Evolutionary conservation across 2,888 invertebrate species (phyloP).

Genomic region (Drosophila colorata): DNA sequence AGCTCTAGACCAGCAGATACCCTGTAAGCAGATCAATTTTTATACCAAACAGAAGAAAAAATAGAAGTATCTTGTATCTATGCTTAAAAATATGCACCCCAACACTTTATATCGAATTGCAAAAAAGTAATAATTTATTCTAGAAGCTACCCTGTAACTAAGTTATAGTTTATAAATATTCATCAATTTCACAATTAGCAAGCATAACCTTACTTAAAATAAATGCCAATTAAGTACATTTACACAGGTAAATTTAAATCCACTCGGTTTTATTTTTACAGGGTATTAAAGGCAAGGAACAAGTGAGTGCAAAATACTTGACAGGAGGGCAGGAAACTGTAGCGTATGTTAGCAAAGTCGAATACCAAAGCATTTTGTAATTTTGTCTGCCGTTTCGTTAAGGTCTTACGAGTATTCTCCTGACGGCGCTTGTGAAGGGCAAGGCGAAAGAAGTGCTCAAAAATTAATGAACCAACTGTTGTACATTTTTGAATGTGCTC

Average conservation of each 20-base stretch:
- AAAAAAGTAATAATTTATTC: too few species aligned
- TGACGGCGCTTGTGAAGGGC: constrained; percentile 42
- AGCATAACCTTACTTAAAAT: too few species aligned
- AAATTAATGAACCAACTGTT: constrained; percentile 77
- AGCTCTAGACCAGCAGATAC: not conserved
- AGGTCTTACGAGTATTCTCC: constrained; percentile 31
- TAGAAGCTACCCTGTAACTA: too few species aligned
- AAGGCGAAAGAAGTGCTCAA: constrained; percentile 47
- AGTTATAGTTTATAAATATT: too few species aligned
- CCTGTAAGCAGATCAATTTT: not conserved
- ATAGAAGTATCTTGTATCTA: too few species aligned
- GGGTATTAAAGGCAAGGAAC: constrained; percentile 1
- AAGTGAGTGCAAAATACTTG: constrained; percentile 13
- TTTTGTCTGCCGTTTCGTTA: constrained; percentile 14
- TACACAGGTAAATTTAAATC: not conserved
- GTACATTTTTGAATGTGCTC: constrained; percentile 47
- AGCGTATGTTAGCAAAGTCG: constrained; percentile 24
- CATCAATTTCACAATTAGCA: too few species aligned
- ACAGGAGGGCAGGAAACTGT: constrained; percentile 27
- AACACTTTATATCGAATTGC: too few species aligned
- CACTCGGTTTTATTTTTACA: not conserved
- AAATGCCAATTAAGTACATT: too few species aligned
- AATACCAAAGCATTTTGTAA: constrained; percentile 48
- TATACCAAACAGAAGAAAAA: too few species aligned
- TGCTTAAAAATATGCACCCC: too few species aligned